Evolutionary conservation across 2,888 invertebrate species (phyloP).

Genomic region (Phymatocera aterrima): DNA sequence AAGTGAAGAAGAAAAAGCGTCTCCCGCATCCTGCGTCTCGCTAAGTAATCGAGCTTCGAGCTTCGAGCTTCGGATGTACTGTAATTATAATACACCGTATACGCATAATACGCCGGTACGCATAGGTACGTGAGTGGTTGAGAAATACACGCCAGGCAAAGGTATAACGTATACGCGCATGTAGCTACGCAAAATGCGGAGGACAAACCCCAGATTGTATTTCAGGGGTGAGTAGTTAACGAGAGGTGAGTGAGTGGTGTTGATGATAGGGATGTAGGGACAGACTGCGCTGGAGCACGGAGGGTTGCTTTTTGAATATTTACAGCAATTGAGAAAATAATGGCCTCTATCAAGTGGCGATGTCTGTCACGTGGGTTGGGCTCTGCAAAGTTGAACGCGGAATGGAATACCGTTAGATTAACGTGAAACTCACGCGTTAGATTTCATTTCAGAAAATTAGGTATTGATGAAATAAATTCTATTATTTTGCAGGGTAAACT

Average conservation of each 20-base stretch:
- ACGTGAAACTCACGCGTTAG: not conserved
- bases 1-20: not conserved
- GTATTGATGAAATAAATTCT: too few relatives aligned
- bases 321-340: slow-evolving; percentile 37
- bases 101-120: too few relatives aligned
- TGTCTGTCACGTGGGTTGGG: not conserved
- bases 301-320: slow-evolving; percentile 29
- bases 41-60: not conserved
- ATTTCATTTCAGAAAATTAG: not conserved
- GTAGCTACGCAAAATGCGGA: not conserved
- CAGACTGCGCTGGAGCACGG: not conserved
- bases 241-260: not conserved
- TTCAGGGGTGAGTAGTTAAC: slow-evolving; percentile 39
- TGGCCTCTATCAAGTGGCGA: slow-evolving; percentile 18
- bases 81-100: too few relatives aligned
- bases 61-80: too few relatives aligned
- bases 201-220: slow-evolving; percentile 26
- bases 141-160: not conserved
- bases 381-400: not conserved
- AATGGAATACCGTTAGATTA: not conserved
- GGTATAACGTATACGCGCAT: not conserved
- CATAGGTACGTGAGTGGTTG: not conserved
- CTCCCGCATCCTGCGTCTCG: not conserved
- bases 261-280: not conserved
- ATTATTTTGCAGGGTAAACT: too few relatives aligned